These are phyloP conservation scores for Myrmecobius fasciatus DNA, from an alignment of 2,113 vertebrate species.

Conservation along the genomic window DNA sequence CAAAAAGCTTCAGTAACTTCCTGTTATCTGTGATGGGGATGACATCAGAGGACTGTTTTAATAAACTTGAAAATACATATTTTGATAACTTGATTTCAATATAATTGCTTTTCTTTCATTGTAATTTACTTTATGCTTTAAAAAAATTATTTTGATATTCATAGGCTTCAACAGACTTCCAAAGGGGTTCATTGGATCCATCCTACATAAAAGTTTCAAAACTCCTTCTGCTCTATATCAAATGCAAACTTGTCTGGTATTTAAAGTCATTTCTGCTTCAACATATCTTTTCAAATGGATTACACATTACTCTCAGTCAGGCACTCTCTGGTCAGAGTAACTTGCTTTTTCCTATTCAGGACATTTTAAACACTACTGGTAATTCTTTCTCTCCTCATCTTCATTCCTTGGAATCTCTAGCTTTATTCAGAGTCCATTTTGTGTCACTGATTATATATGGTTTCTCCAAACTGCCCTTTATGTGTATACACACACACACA, in stretches of 20 bases:
- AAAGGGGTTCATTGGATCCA: neutral
- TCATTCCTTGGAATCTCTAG: too few species aligned
- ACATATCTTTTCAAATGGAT: neutral
- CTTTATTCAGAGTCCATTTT: too few species aligned
- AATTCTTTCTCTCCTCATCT: neutral
- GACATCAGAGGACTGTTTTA: neutral
- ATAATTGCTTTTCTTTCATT: neutral
- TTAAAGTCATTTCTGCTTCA: neutral
- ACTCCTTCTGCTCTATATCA: neutral
- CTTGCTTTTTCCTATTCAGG: neutral
- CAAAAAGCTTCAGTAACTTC: neutral
- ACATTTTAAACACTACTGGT: neutral
- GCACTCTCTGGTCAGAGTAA: neutral
- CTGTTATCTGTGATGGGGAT: neutral
- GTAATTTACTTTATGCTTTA: neutral
- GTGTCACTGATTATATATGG: too few species aligned
- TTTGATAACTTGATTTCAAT: neutral
- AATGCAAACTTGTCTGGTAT: neutral
- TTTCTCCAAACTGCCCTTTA: neutral
- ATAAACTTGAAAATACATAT: neutral
- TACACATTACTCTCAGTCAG: neutral
- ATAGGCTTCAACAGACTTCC: neutral
- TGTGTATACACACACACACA: too few species aligned
- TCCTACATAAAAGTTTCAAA: neutral
- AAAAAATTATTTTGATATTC: neutral